Base-by-base conservation (phyloP, 2,797 vertebrate species). In the Rhabdomys pumilio region DNA sequence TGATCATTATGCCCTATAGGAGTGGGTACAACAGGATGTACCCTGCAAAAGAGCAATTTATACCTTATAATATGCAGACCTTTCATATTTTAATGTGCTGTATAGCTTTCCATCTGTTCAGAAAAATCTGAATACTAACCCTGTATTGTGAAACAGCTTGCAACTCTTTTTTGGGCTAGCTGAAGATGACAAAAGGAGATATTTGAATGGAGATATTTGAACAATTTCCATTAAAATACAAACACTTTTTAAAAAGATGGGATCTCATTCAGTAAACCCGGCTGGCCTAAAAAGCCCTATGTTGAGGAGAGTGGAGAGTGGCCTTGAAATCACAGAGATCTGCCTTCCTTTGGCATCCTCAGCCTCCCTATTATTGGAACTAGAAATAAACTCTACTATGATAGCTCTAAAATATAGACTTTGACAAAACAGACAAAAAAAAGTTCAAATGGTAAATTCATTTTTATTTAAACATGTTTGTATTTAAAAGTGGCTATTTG, bases 381-480 rank as follows among this genome's bases (percentile, higher is more conserved):
- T 50, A 85, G 50, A 65, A 44, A 50, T 22, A 15, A 6, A 22
- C 5, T 22, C 5, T 10, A 47, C 26, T 84, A 44, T 84, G 29
- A 34, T 29, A 65, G 59, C 29, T 41, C 5, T 63, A 34, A 65
- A 22, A 84, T 86, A 0, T 2, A 92, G 83, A 22, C 38, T 84
- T 38, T 29, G 41, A 73, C 22, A 83, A 89, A 88, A 69, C 4
- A 61, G 20, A 41, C 50, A 3, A 34, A 2, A 5, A 1, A 29
- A 91, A 15, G 3, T 0, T 53, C 44, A 92, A 93, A 29, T 24
- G n/a, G 20, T 67, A 4, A 75, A n/a, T 94, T 95, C 8, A 84
- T 19, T 88, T 96, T 96, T 69, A 96, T 67, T 91, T 94, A 87
- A 73, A 67, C 4, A 67, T 3, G 57, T 0, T 79, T 95, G 26